Evolutionary conservation across 2,113 vertebrate genomes (phyloP).

Genomic region (Channa maculata): DNA sequence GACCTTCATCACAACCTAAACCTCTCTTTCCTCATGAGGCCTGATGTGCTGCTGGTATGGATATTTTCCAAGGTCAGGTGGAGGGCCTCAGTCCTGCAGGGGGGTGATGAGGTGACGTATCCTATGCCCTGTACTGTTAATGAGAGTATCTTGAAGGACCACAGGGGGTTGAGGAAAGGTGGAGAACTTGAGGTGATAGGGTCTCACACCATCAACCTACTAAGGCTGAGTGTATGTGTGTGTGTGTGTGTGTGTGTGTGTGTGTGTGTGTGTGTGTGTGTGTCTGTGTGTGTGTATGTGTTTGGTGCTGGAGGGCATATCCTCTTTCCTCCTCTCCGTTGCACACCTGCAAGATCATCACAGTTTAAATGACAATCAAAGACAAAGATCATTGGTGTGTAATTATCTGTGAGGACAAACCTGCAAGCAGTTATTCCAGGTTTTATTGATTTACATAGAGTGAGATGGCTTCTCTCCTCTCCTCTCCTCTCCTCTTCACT

Average conservation of each 20-base stretch:
- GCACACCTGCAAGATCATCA: background rate
- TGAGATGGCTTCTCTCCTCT: background rate
- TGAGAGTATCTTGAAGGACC: slow-evolving; percentile 42
- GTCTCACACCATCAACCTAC: slow-evolving; percentile 16
- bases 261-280: slow-evolving; percentile 1
- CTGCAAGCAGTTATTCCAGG: slow-evolving; percentile 7
- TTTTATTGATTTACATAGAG: slow-evolving; percentile 28
- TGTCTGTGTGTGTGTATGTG: slow-evolving; percentile 13
- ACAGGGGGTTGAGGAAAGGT: slow-evolving; percentile 5
- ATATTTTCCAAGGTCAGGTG: slow-evolving; percentile 64
- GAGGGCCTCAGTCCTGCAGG: slow-evolving; percentile 46
- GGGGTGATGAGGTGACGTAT: slow-evolving; percentile 55
- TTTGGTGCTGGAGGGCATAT: background rate
- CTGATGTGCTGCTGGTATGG: slow-evolving; percentile 52
- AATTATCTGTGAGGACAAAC: slow-evolving; percentile 8
- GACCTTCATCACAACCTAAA: slow-evolving; percentile 66
- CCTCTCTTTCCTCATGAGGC: slow-evolving; percentile 49
- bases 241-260: slow-evolving; percentile 26
- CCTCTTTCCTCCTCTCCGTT: background rate
- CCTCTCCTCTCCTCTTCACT: too few relatives aligned
- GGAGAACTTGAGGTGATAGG: slow-evolving; percentile 26
- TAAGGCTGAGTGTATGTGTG: slow-evolving; percentile 25
- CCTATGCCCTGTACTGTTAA: slow-evolving; percentile 63
- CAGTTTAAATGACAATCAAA: slow-evolving; percentile 1
- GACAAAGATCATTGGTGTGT: slow-evolving; percentile 4